phyloP scores from a whole-genome alignment of 2,113 vertebrate genomes.

The Daubentonia madagascariensis region DNA sequence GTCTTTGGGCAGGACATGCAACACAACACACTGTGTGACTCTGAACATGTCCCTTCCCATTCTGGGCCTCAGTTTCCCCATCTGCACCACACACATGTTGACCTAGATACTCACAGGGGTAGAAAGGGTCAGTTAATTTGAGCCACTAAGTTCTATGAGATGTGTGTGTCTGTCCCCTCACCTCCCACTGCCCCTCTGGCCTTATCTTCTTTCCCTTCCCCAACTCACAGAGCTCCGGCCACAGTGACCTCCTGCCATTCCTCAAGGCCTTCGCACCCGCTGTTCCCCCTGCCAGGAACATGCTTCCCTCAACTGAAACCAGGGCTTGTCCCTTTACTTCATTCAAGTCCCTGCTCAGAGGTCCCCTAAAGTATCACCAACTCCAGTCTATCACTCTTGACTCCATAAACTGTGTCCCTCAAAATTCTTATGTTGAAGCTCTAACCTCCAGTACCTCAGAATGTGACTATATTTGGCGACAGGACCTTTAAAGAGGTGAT shows the following conservation, averaged over 20 bases:
- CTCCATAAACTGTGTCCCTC: background rate
- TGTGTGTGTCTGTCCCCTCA: background rate
- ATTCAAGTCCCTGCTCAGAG: background rate
- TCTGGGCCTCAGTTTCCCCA: background rate
- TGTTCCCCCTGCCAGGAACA: background rate
- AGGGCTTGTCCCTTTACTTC: background rate
- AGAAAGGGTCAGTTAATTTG: background rate
- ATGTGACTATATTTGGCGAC: background rate
- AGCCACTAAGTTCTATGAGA: background rate
- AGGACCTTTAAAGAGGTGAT: background rate
- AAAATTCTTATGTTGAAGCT: background rate
- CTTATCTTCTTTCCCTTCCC: background rate
- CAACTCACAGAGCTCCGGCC: background rate
- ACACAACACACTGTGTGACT: background rate
- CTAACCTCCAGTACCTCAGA: background rate
- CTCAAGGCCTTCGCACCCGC: background rate
- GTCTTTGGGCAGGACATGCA: background rate
- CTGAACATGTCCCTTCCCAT: background rate
- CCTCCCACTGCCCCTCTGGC: background rate
- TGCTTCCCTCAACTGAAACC: background rate
- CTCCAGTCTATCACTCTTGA: background rate
- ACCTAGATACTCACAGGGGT: background rate
- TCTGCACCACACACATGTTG: background rate
- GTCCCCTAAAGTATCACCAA: background rate
- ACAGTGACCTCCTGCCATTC: background rate